Conservation (phyloP, 1,140 invertebrate genomes). For the Bradynema listronoti region DNA sequence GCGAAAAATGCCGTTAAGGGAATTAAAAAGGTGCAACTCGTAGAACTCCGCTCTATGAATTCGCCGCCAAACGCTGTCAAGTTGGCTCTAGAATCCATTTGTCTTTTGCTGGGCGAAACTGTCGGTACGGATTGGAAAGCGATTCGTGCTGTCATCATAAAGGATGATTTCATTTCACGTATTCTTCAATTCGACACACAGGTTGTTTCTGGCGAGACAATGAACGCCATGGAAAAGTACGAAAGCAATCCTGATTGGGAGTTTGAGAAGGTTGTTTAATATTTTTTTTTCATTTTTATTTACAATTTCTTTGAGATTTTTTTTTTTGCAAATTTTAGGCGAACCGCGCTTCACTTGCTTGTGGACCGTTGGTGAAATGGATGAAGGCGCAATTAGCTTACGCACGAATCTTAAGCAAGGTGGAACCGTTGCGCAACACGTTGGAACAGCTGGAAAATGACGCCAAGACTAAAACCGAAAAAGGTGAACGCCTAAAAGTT, state of each 20-base stretch:
- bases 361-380: constrained; percentile 99
- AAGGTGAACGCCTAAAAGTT: constrained; percentile 84
- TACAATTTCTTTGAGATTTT: too few relatives aligned
- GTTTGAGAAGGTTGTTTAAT: constrained; percentile 79
- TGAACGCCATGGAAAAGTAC: constrained; percentile 43
- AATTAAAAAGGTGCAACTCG: constrained; percentile 97
- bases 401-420: constrained; percentile 95
- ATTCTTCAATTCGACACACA: constrained; percentile 99
- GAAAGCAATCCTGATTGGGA: constrained; percentile 91
- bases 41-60: constrained; percentile 93
- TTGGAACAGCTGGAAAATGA: constrained; percentile 79
- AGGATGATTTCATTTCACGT: constrained; percentile 98
- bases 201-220: constrained; percentile 78
- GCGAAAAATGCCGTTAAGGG: constrained; percentile 96
- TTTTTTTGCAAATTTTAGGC: too few relatives aligned
- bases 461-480: constrained; percentile 81
- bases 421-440: constrained; percentile 91
- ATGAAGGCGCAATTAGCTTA: constrained; percentile 96
- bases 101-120: constrained; percentile 90
- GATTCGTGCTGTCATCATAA: constrained; percentile 91
- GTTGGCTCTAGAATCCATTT: constrained; percentile 95
- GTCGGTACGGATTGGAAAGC: constrained; percentile 86
- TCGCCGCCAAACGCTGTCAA: constrained; percentile 95
- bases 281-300: too few relatives aligned
- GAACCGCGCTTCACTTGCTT: constrained; percentile 94